Base-by-base conservation (phyloP, 2,113 vertebrate genomes). In the Rhinoptilus africanus region DNA sequence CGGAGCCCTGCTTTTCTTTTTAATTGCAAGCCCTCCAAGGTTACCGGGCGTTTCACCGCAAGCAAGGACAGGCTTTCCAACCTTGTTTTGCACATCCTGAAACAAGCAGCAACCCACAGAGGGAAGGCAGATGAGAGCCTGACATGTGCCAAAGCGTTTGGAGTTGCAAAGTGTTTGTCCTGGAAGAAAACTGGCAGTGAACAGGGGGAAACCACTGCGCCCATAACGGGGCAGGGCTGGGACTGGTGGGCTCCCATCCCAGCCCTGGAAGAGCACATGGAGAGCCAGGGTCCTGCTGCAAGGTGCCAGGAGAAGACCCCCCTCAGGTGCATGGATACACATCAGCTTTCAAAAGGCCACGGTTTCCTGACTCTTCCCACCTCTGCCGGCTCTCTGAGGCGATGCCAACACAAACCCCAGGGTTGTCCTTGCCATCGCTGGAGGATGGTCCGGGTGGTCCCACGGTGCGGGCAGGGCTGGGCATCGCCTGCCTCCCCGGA, bases 401-500 rank as follows among this genome's bases (percentile, higher is more conserved):
- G 10, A 39, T 21, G 54, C 34, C 9, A 8, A 12, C 9, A 1
- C 7, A 27, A 60, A 30, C 17, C 6, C 24, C 45, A 13, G 60
- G 41, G 21, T 0, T 48, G 39, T 23, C 48, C 35, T 45, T 12
- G 51, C 30, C 39, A 8, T 5, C 2, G 2, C n/a, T n/a, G n/a
- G n/a, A 24, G 76, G 35, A 7, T 10, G 54, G 15, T 22, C 39
- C 1, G 3, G 57, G 3, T 4, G 64, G 76, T 69, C 59, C 79
- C 37, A 7, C 1, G 47, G 59, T 15, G 34, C 10, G 71, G 43
- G 68, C 41, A 60, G 14, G 1, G 76, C 26, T 9, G 56, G 34
- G 60, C 78, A 51, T 34, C 23, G 0, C 1, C 64, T 3, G 3
- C 7, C 48, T 5, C 77, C 8, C 5, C 5, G 43, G 8, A 41